Evolutionary conservation across 1,140 invertebrate genomes (phyloP), one percentile per base, ranked within the genome.

Genomic region (Ceratoteleas bidentatus): DNA sequence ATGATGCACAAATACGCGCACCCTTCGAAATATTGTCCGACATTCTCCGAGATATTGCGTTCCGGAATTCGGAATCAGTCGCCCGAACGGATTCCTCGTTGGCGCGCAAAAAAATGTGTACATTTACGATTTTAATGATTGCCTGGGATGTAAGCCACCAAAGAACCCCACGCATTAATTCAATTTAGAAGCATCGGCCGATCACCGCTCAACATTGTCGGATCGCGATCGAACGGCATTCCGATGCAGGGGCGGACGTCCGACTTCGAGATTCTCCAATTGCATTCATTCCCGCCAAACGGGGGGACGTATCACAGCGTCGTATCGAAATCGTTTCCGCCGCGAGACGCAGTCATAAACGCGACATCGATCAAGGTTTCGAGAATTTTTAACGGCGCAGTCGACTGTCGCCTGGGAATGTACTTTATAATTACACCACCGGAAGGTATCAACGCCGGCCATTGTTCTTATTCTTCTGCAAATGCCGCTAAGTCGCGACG

Each of bases 81-180:
- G 43, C 43, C 34, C 13, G 81, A 56, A 56, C 58, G 56, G 64
- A 76, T 72, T 66, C 32, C 49, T 68, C 50, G 16, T 34, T 69
- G 43, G 15, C n/a, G 58, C 9, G 45, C 65, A n/a, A 83, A 83
- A 83, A 83, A 78, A 83, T 70, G 58, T 78, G 70, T 65, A 83
- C 81, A 70, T 83, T 72, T 61, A 78, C 75, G 70, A 83, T 78
- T 83, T 83, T 83, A 83, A 83, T 78, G 81, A 83, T 78, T 77
- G 50, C 68, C 36, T 53, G 36, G 64, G 75, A 74, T 65, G 75
- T 78, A 83, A 78, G 75, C 69, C 75, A 83, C 70, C 70, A 77
- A 78, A 74, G 81, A 83, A 77, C 75, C 69, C 16, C 77, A 33
- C 50, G 61, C 72, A 83, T 83, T 78, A 83, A 83, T 83, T 78